phyloP scores from a whole-genome alignment of 2,113 vertebrate genomes.

The Fulmarus glacialis region DNA sequence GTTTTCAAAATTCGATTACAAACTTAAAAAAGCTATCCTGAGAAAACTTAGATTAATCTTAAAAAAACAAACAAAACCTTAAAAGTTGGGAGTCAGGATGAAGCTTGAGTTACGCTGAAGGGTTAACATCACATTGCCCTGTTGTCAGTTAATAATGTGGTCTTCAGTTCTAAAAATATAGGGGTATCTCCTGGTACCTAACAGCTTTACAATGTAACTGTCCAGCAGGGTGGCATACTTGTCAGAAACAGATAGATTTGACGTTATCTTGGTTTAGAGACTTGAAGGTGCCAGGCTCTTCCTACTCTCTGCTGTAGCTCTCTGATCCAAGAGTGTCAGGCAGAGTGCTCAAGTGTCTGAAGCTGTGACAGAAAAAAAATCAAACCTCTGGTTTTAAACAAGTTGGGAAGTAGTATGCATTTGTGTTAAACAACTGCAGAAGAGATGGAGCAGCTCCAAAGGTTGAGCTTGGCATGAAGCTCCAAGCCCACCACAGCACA shows the following conservation, averaged over 20 bases:
- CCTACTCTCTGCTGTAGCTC: neutral
- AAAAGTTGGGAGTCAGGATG: neutral
- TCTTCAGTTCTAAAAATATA: neutral
- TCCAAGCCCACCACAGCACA: neutral
- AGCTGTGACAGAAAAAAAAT: neutral
- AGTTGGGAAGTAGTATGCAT: neutral
- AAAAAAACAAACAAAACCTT: neutral
- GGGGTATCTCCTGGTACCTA: rapidly evolving
- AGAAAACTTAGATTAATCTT: neutral
- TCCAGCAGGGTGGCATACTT: neutral
- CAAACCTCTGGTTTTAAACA: neutral
- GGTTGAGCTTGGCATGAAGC: neutral
- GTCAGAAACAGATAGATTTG: neutral
- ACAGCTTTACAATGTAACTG: rapidly evolving
- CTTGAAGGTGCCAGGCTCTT: neutral
- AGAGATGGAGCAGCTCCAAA: neutral
- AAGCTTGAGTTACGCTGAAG: neutral
- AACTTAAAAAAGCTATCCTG: neutral
- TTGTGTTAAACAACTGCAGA: neutral
- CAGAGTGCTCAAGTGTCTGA: neutral
- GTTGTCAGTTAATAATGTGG: neutral
- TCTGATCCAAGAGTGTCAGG: neutral
- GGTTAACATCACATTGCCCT: neutral
- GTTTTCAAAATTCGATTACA: neutral
- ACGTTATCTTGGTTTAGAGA: neutral